A percentile compares a stretch with the other conserved stretches of the same genome.
Conservation (phyloP, 2,113 vertebrate species). For the Clinocottus analis region DNA sequence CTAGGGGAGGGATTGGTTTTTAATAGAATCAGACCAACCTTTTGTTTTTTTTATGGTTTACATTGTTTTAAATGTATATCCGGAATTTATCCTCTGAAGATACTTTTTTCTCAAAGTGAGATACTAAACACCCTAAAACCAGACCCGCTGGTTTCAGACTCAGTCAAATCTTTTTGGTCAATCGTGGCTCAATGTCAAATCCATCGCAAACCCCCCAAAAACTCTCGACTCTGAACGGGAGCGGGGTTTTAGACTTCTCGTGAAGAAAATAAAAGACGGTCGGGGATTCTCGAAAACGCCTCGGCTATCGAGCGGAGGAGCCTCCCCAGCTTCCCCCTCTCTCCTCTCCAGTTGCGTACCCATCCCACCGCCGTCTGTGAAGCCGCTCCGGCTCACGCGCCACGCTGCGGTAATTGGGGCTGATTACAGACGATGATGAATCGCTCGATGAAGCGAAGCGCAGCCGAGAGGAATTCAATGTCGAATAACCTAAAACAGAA, state of each 20-base stretch:
- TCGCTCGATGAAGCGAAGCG: slow-evolving; percentile 42
- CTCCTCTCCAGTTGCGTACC: neutral
- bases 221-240: slow-evolving; percentile 8
- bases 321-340: neutral
- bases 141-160: neutral
- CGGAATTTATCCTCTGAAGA: neutral
- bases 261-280: slow-evolving; percentile 32
- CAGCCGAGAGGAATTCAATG: slow-evolving; percentile 39
- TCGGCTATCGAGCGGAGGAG: slow-evolving; percentile 30
- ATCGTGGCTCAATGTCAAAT: slow-evolving; percentile 33
- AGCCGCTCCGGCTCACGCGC: slow-evolving; percentile 32
- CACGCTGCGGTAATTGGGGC: slow-evolving; percentile 21
- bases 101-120: neutral
- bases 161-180: neutral
- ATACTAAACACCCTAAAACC: neutral
- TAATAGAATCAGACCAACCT: neutral
- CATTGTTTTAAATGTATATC: neutral
- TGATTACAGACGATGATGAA: slow-evolving; percentile 66
- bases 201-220: slow-evolving; percentile 23
- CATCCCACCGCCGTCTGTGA: slow-evolving; percentile 3
- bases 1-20: no score
- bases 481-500: slow-evolving; percentile 38
- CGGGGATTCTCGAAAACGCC: slow-evolving; percentile 1
- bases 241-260: slow-evolving; percentile 22
- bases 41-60: neutral